Evolutionary conservation across 2,113 vertebrate genomes (phyloP).

Genomic region (Galeopterus variegatus): DNA sequence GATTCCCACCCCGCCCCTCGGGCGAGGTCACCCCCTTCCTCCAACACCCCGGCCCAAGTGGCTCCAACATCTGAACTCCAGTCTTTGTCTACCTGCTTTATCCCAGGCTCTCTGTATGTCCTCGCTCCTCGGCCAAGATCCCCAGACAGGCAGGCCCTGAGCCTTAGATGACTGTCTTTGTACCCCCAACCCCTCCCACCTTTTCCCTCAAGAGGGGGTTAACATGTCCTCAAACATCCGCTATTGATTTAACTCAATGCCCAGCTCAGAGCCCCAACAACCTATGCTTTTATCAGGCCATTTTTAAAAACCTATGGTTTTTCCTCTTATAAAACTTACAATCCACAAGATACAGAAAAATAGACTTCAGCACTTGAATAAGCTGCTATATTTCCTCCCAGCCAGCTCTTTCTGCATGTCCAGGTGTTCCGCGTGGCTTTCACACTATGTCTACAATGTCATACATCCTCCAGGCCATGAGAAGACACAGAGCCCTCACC

Average conservation of each 20-base stretch:
- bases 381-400: accelerated
- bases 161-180: background rate
- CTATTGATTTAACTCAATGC: background rate
- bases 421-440: background rate
- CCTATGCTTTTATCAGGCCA: background rate
- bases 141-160: background rate
- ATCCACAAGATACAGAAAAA: background rate
- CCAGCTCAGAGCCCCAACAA: background rate
- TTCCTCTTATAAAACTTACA: background rate
- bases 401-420: background rate
- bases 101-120: background rate
- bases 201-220: background rate
- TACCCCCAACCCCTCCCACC: background rate
- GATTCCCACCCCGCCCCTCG: background rate
- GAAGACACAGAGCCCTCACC: conserved; percentile 43
- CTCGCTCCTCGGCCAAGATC: background rate
- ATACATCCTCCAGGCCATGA: too few species aligned
- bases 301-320: background rate
- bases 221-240: background rate
- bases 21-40: too few species aligned
- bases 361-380: background rate
- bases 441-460: background rate
- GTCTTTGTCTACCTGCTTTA: background rate
- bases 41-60: accelerated
- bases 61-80: background rate